phyloP scores from a whole-genome alignment of 2,888 invertebrate species.

The Aradus depressus region DNA sequence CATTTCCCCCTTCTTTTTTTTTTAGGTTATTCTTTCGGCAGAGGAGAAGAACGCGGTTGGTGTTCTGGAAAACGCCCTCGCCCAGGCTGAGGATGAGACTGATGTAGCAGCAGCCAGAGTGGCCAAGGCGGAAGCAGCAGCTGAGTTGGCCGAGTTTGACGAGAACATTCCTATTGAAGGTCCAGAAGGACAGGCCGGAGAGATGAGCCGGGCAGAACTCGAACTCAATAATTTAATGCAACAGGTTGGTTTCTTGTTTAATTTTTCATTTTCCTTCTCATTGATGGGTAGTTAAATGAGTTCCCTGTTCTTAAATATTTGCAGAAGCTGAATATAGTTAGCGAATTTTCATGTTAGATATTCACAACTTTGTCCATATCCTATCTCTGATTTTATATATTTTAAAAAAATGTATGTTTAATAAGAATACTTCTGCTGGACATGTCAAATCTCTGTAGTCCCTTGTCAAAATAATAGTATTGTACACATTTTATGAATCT shows the following conservation, averaged over 20 bases:
- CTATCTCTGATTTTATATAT: too few species aligned
- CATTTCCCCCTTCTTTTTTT: background rate
- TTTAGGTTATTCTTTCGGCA: background rate
- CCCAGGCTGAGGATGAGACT: conserved; percentile 87
- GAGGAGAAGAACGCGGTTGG: conserved; percentile 41
- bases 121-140: conserved; percentile 79
- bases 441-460: too few species aligned
- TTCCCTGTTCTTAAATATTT: background rate
- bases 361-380: too few species aligned
- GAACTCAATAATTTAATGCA: conserved; percentile 60
- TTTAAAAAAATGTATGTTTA: too few species aligned
- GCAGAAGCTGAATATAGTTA: too few species aligned
- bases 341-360: too few species aligned
- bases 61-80: conserved; percentile 68
- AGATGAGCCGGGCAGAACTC: conserved; percentile 59
- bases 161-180: conserved; percentile 84
- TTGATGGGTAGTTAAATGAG: background rate
- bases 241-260: conserved; percentile 44
- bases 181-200: conserved; percentile 42
- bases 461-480: too few species aligned
- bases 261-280: background rate
- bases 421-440: too few species aligned
- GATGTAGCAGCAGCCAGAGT: conserved; percentile 84
- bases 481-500: background rate
- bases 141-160: conserved; percentile 89